phyloP scores from a whole-genome alignment of 2,888 invertebrate species.

The Smittia sp. region DNA sequence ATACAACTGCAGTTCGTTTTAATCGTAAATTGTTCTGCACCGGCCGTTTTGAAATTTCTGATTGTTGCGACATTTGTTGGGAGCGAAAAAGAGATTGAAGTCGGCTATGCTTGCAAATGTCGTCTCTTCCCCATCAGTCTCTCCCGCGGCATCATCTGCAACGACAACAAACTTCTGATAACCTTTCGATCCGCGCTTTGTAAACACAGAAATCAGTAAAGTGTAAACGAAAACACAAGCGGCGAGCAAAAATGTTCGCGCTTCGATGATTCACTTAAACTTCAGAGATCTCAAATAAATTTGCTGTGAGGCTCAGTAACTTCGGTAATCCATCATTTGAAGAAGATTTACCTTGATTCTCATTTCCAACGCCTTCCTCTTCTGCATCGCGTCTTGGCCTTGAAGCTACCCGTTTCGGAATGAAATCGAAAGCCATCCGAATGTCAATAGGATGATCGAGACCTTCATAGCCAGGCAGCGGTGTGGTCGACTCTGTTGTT shows the following conservation, averaged over 20 bases:
- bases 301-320: too few species aligned
- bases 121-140: not conserved
- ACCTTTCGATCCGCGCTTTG: not conserved
- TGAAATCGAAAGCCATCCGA: not conserved
- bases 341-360: not conserved
- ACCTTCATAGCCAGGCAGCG: not conserved
- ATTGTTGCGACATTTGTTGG: not conserved
- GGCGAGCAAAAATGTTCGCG: too few species aligned
- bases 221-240: too few species aligned
- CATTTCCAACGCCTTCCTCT: not conserved
- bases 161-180: not conserved
- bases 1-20: not conserved
- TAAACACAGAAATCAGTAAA: not conserved
- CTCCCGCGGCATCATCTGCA: not conserved
- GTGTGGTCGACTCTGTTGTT: too few species aligned
- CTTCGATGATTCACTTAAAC: too few species aligned
- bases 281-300: too few species aligned
- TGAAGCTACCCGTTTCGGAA: not conserved
- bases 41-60: not conserved
- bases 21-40: not conserved
- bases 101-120: not conserved
- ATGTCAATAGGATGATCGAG: slow-evolving; percentile 18
- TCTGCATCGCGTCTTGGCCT: not conserved
- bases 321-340: too few species aligned
- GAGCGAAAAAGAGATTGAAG: not conserved